These are phyloP conservation scores for Atopsyche davidsoni DNA, from an alignment of 1,140 invertebrate species.

Conservation along the genomic window DNA sequence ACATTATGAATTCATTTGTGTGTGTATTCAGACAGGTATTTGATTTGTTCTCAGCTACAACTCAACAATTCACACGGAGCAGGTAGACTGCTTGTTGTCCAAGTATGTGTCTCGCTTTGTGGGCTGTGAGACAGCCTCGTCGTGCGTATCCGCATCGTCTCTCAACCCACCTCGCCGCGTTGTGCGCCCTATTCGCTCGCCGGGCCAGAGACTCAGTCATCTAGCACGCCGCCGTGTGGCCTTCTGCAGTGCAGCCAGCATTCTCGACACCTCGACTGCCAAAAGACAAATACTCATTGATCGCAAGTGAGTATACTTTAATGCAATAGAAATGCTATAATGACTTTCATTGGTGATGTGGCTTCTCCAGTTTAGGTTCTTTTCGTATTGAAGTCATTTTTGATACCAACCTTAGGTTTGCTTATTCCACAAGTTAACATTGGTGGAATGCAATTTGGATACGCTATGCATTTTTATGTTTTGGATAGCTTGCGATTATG, in stretches of 20 bases:
- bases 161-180: not conserved
- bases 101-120: conserved; percentile 58
- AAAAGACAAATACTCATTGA: conserved; percentile 47
- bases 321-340: too few species aligned
- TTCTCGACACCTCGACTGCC: conserved; percentile 30
- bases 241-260: conserved; percentile 53
- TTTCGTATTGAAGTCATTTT: too few species aligned
- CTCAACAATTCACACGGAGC: conserved; percentile 52
- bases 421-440: too few species aligned
- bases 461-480: too few species aligned
- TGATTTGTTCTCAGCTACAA: conserved; percentile 58
- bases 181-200: conserved; percentile 50
- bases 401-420: too few species aligned
- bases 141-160: conserved; percentile 49
- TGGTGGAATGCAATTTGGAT: too few species aligned
- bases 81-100: conserved; percentile 53
- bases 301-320: conserved; percentile 44
- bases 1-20: not conserved
- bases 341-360: too few species aligned
- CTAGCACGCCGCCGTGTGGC: conserved; percentile 57
- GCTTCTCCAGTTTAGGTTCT: too few species aligned
- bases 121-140: conserved; percentile 55
- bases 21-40: too few species aligned
- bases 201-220: conserved; percentile 59
- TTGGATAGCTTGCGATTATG: too few species aligned